Conservation (phyloP, 2,888 invertebrate genomes). For the Microctonus aethiopoides region DNA sequence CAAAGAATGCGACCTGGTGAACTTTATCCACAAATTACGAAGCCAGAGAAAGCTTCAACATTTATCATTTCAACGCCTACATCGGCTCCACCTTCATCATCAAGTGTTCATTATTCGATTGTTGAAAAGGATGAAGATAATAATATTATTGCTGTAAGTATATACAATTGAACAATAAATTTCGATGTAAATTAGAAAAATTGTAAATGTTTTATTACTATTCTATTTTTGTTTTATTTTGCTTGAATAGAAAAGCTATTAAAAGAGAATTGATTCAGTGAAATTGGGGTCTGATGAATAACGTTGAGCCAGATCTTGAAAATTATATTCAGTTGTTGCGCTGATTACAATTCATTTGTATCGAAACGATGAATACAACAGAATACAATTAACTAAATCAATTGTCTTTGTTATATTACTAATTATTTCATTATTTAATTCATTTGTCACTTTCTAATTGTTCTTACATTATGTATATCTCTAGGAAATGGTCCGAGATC, state of each 20-base stretch:
- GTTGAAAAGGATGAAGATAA: constrained; percentile 30
- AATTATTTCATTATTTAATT: background rate
- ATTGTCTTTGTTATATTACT: constrained; percentile 19
- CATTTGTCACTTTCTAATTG: constrained; percentile 3
- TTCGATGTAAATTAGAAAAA: background rate
- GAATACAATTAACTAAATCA: background rate
- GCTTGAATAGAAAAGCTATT: background rate
- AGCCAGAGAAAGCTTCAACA: constrained; percentile 15
- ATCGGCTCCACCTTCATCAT: constrained; percentile 21
- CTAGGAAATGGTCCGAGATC: constrained; percentile 27
- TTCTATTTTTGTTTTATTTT: background rate
- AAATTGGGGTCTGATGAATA: constrained; percentile 13
- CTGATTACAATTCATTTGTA: constrained; percentile 24
- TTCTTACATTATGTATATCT: background rate
- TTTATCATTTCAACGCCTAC: constrained; percentile 20
- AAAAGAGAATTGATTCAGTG: constrained; percentile 1
- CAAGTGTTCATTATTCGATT: constrained; percentile 17
- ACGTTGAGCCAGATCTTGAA: constrained; percentile 12
- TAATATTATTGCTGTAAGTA: constrained; percentile 30
- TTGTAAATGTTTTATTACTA: background rate
- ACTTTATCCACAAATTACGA: constrained; percentile 9
- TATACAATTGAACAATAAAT: background rate
- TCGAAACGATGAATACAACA: background rate
- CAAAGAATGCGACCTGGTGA: constrained; percentile 24
- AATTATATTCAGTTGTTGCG: constrained; percentile 17